Conservation (phyloP, 2,113 vertebrate species). For the Tetraodon nigroviridis region DNA sequence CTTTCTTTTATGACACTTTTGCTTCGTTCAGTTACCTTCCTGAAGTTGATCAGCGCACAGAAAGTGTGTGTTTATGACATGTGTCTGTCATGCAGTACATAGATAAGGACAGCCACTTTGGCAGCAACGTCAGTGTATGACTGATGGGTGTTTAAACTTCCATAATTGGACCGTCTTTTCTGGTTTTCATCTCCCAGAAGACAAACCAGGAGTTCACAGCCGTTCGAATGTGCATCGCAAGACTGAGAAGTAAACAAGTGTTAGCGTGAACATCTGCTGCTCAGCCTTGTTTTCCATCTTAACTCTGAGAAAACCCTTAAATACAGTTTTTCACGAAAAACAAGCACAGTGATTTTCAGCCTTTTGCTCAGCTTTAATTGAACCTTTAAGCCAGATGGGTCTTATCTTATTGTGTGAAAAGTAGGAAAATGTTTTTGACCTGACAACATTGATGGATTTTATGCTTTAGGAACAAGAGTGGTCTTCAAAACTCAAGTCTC, state of each 20-base stretch:
- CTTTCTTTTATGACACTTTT: no score
- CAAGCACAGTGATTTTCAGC: not conserved
- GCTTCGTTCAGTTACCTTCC: no score
- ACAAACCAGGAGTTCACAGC: not conserved
- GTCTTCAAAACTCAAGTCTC: not conserved
- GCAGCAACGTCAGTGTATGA: no score
- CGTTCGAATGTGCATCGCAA: not conserved
- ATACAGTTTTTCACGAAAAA: not conserved
- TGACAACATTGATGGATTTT: not conserved
- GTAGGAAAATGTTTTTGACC: not conserved
- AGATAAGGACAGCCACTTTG: no score
- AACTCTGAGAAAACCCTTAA: not conserved
- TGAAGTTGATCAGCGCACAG: no score
- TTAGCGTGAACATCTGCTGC: not conserved
- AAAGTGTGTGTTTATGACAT: no score
- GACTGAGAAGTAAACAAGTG: not conserved
- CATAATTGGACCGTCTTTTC: no score
- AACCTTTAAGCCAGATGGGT: no score
- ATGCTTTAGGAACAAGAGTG: slow-evolving; percentile 6
- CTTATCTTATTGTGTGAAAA: no score
- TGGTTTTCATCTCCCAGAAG: no score
- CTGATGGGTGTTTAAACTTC: no score
- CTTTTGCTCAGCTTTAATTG: not conserved
- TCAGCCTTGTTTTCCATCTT: slow-evolving; percentile 4
- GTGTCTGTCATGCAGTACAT: no score